phyloP scores from a whole-genome alignment of 1,140 invertebrate genomes.

The Monochamus saltuarius region DNA sequence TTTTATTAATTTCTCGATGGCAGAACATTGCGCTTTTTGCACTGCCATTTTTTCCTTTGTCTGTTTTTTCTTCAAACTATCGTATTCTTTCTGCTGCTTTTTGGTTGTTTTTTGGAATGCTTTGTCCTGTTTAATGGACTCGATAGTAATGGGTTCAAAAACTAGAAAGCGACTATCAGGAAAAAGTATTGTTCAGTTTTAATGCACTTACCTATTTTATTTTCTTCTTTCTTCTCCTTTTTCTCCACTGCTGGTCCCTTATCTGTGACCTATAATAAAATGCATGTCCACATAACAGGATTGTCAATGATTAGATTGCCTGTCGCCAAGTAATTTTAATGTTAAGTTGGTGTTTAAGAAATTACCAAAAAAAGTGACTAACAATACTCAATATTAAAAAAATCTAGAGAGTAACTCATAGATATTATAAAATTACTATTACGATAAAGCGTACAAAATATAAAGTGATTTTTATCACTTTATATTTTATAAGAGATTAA shows the following conservation, averaged over 20 bases:
- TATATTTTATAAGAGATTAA: too few species aligned
- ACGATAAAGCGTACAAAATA: too few species aligned
- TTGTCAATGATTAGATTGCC: too few species aligned
- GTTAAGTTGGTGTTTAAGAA: too few species aligned
- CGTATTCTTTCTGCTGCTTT: constrained; percentile 95
- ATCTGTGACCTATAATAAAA: constrained; percentile 44
- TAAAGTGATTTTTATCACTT: too few species aligned
- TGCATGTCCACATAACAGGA: background rate
- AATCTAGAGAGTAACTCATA: too few species aligned
- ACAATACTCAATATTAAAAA: too few species aligned
- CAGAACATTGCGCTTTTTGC: constrained; percentile 92
- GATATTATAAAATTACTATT: too few species aligned
- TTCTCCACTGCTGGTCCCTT: constrained; percentile 37
- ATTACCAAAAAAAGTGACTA: too few species aligned
- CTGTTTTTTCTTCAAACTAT: constrained; percentile 88
- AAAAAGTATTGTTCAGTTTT: too few species aligned
- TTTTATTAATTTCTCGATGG: constrained; percentile 93
- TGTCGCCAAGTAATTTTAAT: too few species aligned
- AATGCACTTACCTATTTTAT: constrained; percentile 61
- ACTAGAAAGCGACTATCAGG: constrained; percentile 56
- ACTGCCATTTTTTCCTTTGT: constrained; percentile 88
- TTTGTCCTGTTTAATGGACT: constrained; percentile 88
- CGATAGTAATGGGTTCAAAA: constrained; percentile 91
- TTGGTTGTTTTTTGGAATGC: constrained; percentile 91
- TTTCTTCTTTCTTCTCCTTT: constrained; percentile 67